Evolutionary conservation across 1,140 invertebrate genomes (phyloP), one percentile per base, ranked within the genome.

Genomic region (Geopemphigus sp.): DNA sequence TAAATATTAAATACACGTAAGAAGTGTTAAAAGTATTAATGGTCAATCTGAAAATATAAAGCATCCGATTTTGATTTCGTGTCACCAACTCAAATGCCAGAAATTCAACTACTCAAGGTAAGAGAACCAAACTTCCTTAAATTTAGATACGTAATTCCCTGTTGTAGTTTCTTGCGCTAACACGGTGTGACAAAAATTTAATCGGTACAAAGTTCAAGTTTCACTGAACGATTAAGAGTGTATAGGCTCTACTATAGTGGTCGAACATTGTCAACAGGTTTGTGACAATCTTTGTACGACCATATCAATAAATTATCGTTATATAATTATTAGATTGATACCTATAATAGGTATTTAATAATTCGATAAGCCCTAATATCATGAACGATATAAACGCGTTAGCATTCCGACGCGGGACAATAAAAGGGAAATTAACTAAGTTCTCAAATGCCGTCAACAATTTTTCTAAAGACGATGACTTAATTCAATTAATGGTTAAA

Each of bases 91-190:
- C 53, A 56, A 56, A 56, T 56, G 53, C 53, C 53, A 56, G 5
- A 8, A n/a, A 56, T 53, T 53, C 50, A 14, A 53, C 19, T 56
- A 56, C 53, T 14, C 53, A 56, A 56, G 53, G 53, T 56, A 56
- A 56, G 53, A 56, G 53, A 56, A 56, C 53, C 53, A n/a, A 56
- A 56, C n/a, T 56, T 56, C 19, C 53, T 56, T n/a, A n/a, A 56
- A n/a, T 56, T n/a, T 56, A 56, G 5, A 56, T 10, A n/a, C 19
- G 1, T n/a, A 56, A 56, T 56, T 56, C 53, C 53, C 19, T n/a
- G 53, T 3, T 56, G 53, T 56, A 56, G 53, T 56, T 10, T 56
- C 53, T n/a, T 54, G 53, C 53, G 53, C 53, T 56, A 56, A 56
- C 53, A 56, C 19, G 53, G 53, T 56, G 53, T 56, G 11, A n/a